Base-by-base conservation (phyloP, 2,888 invertebrate genomes). In the Pogonocherus hispidulus region DNA sequence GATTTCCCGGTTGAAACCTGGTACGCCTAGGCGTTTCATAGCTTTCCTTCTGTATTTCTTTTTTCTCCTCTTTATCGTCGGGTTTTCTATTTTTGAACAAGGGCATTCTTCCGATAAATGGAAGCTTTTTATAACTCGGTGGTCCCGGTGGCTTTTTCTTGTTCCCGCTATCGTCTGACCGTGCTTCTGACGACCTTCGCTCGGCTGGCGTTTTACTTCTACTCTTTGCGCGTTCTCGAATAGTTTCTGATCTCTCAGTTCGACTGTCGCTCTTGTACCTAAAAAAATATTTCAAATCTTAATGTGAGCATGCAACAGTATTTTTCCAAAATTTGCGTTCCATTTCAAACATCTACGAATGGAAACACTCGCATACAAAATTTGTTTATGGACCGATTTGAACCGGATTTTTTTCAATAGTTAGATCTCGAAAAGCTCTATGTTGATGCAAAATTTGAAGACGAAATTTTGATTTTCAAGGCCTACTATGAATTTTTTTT, bases 51-150 rank as follows among this genome's bases (percentile, higher is more conserved):
- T 89, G 88, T 3, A 89, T 87, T 75, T 90, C 89, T 23, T 76
- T 76, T 18, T 56, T 65, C 27, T 74, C 74, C 82, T 88, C 87
- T 75, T 88, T 87, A 70, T 87, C 86, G 47, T 86, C 82, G 51
- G 80, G 80, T 75, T 87, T 86, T 63, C 88, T 88, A 81, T 87
- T 88, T 79, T 92, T 93, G 80, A 93, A 93, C 9, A 95, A 89
- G 0, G 95, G 95, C 91, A 95, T 92, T 83, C 94, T 90, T 73
- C 95, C 95, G 73, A 95, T 95, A 77, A 95, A 94, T 0, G 94
- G 94, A 81, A 94, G 87, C 82, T 94, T 94, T 70, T 91, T 92
- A 71, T 91, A 90, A 32, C 63, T 86, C 79, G 79, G 88, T 83
- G 85, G 88, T 75, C 55, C 78, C 0, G 83, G 82, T 3, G 81